These are phyloP conservation scores for Phenganax stokvisi DNA, from an alignment of 92 coral and sea anemone species.

Conservation along the genomic window DNA sequence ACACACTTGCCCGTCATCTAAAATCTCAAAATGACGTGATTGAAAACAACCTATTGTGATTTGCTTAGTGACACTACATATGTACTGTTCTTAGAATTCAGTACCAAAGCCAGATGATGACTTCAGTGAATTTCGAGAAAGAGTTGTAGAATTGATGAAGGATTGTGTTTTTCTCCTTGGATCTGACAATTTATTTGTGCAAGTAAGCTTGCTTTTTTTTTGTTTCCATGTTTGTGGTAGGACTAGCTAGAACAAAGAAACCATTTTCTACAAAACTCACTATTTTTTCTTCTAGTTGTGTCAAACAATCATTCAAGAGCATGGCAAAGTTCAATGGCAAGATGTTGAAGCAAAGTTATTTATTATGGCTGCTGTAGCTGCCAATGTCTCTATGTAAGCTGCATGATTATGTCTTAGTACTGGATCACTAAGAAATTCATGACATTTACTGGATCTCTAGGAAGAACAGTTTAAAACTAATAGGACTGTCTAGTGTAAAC, in stretches of 20 bases:
- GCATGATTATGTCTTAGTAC: neutral
- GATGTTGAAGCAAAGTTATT: slow-evolving; percentile 78
- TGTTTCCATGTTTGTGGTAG: neutral
- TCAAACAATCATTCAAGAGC: slow-evolving; percentile 60
- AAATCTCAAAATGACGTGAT: no score
- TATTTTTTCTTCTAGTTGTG: slow-evolving; percentile 58
- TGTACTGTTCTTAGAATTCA: slow-evolving; percentile 55
- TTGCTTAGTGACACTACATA: neutral
- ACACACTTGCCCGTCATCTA: no score
- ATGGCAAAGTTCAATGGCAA: slow-evolving; percentile 69
- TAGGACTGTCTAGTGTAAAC: no score
- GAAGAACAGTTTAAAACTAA: no score
- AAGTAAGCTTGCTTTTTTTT: slow-evolving; percentile 52
- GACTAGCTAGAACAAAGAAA: neutral
- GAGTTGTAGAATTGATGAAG: slow-evolving; percentile 88
- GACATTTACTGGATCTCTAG: no score
- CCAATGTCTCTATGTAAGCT: slow-evolving; percentile 78
- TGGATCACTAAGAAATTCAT: no score
- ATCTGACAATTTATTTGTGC: slow-evolving; percentile 72
- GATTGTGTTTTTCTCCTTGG: slow-evolving; percentile 95
- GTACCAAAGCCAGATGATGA: slow-evolving; percentile 78
- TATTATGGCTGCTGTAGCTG: slow-evolving; percentile 90
- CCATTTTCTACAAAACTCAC: neutral
- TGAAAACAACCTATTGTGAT: neutral
- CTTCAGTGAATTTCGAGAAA: slow-evolving; percentile 79